phyloP scores from a whole-genome alignment of 2,888 invertebrate species.

The Patella pellucida region DNA sequence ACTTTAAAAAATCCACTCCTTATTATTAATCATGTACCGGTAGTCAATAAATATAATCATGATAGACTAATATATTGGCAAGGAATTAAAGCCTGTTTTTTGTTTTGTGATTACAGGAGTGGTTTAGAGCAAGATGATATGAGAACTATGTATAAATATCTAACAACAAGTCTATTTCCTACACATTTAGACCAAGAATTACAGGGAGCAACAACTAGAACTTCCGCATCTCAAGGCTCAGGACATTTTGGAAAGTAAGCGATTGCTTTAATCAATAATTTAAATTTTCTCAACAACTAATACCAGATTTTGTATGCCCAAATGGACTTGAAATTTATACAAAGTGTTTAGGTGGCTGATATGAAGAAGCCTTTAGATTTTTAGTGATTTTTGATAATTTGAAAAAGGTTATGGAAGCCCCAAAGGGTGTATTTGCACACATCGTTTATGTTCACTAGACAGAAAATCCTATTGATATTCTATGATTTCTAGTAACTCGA shows the following conservation, averaged over 20 bases:
- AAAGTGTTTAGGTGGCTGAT: too few relatives aligned
- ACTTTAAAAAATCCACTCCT: background rate
- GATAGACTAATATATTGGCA: background rate
- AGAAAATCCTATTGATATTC: too few relatives aligned
- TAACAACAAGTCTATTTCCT: conserved; percentile 81
- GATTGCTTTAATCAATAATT: too few relatives aligned
- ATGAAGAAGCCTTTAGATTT: too few relatives aligned
- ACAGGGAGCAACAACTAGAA: conserved; percentile 45
- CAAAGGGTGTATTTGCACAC: too few relatives aligned
- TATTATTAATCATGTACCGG: background rate
- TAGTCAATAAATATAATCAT: background rate
- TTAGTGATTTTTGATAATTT: too few relatives aligned
- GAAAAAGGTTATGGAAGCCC: too few relatives aligned
- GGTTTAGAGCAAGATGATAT: conserved; percentile 86
- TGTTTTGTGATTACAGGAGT: conserved; percentile 78
- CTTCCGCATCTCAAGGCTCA: conserved; percentile 21
- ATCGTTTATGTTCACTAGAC: too few relatives aligned
- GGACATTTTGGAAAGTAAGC: conserved; percentile 39
- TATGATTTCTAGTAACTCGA: too few relatives aligned
- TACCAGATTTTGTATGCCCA: too few relatives aligned
- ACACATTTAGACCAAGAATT: conserved; percentile 75
- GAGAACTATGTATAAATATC: conserved; percentile 89
- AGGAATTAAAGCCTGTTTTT: background rate
- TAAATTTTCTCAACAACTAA: too few relatives aligned
- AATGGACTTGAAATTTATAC: too few relatives aligned